Evolutionary conservation across 2,888 invertebrate genomes (phyloP).

Genomic region (Perithous albicinctus): DNA sequence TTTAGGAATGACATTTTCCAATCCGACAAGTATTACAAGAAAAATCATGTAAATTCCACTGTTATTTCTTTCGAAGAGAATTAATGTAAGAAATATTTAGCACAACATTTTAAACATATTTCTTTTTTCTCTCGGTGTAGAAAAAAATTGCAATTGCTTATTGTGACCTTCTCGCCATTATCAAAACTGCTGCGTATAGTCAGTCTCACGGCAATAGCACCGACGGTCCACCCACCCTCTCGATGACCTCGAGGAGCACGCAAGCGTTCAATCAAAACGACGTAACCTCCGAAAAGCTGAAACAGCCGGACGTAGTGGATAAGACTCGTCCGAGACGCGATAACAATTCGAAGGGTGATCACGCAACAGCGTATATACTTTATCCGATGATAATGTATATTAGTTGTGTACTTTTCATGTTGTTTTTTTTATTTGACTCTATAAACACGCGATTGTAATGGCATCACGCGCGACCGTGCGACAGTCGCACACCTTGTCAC

Average conservation of each 20-base stretch:
- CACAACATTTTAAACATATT: no score
- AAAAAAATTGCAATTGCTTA: no score
- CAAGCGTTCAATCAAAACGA: constrained; percentile 75
- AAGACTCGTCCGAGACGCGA: constrained; percentile 71
- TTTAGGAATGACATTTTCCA: no score
- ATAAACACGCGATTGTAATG: constrained; percentile 20
- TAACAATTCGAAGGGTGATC: constrained; percentile 72
- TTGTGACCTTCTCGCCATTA: no score
- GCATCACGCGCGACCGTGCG: neutral
- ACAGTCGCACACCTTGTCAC: constrained; percentile 17
- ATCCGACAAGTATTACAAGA: no score
- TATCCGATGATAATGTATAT: constrained; percentile 63
- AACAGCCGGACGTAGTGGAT: constrained; percentile 56
- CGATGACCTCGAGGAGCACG: constrained; percentile 72
- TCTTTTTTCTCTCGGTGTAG: no score
- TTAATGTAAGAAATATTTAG: no score
- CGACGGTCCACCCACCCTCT: constrained; percentile 31
- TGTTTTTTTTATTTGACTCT: no score
- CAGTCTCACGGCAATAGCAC: constrained; percentile 35
- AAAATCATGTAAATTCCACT: no score
- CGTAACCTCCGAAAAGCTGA: constrained; percentile 43
- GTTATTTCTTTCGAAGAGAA: no score
- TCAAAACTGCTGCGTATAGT: constrained; percentile 48
- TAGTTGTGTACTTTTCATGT: neutral
- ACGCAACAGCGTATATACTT: constrained; percentile 78